Base-by-base conservation (phyloP, 2,797 vertebrate genomes). In the Phylloscopus collybita region DNA sequence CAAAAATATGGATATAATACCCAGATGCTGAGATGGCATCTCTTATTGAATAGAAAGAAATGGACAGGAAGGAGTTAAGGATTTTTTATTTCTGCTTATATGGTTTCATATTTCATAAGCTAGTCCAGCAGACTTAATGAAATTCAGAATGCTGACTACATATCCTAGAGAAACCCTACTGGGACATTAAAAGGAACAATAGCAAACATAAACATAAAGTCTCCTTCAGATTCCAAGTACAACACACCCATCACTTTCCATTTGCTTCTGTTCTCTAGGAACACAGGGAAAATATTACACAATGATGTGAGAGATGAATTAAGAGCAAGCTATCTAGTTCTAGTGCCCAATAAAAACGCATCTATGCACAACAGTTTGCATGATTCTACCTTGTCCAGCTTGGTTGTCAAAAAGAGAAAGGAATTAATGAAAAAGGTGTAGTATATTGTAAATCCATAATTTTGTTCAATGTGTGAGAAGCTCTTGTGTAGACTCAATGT, bases 111-210 rank as follows among this genome's bases (percentile, higher is more conserved):
- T 92, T 89, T 91, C 72, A 40, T 56, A 36, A 45, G 30, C 8
- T 79, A 61, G 91, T 85, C 47, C 65, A 86, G 70, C 34, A 76
- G 47, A 45, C 26, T 72, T 83, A 93, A 92, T 83, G 79, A 90
- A 92, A 94, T 94, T 93, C 82, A 88, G 84, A 65, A 76, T 86
- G n/a, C 20, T 15, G 15, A 83, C 42, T 42, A 13, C 53, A 54
- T 89, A 80, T 38, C n/a, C 16, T 18, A 76, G 47, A 89, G 64
- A 88, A 92, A 81, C 65, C 38, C 57, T 82, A 30, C 18, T 69
- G 65, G 53, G 67, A 87, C 60, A 86, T 92, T 83, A 91, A 85
- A 92, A 92, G 80, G 66, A 90, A 84, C 78, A 95, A 93, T 60
- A 83, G 60, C 38, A 93, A 94, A 67, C 42, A 93, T 42, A 84